Evolutionary conservation across 64 coral and sea anemone genomes (phyloP).

Genomic region (Stylophora pistillata): DNA sequence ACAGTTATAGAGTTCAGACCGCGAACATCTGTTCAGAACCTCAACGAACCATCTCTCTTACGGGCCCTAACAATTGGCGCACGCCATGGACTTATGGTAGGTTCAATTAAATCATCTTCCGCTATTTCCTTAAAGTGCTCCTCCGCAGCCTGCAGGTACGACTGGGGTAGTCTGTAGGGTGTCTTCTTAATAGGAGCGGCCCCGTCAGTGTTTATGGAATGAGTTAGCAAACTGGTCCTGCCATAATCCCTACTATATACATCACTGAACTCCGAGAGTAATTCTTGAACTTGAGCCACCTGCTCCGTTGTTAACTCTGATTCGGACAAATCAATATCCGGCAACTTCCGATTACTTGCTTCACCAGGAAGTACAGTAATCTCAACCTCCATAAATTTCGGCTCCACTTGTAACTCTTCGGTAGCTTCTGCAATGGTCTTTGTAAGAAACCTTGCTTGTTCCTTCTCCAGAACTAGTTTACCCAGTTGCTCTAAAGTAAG

Average conservation of each 20-base stretch:
- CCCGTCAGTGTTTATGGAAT: conserved; percentile 45
- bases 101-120: conserved; percentile 47
- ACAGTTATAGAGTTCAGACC: conserved; percentile 22
- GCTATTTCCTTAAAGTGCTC: conserved; percentile 35
- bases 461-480: no score
- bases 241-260: conserved; percentile 34
- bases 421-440: no score
- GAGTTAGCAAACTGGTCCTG: conserved; percentile 45
- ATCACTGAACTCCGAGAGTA: conserved; percentile 46
- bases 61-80: conserved; percentile 1
- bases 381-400: no score
- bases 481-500: no score
- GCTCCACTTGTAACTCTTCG: no score
- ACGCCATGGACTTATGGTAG: conserved; percentile 28
- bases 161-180: conserved; percentile 38
- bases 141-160: conserved; percentile 16
- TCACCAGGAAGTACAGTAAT: no score
- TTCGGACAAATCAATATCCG: neutral
- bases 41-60: conserved; percentile 23
- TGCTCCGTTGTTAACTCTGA: conserved; percentile 3
- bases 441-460: no score
- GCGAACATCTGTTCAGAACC: conserved; percentile 34
- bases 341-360: no score
- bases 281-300: neutral
- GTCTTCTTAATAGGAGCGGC: conserved; percentile 48